Base-by-base conservation (phyloP, 2,888 invertebrate species). In the Leucophenga maculata region DNA sequence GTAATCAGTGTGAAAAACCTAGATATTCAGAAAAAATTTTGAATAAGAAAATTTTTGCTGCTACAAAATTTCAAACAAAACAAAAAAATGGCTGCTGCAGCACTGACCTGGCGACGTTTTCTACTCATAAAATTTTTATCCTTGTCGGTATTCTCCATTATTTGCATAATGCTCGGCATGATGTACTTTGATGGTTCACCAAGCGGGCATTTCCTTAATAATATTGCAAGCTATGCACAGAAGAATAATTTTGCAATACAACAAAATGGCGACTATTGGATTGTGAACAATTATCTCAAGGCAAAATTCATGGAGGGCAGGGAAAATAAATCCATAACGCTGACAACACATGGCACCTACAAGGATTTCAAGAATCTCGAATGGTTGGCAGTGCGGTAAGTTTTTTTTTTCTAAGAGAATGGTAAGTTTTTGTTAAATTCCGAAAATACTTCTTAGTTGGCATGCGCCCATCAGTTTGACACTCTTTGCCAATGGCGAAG, bases 241-340 rank as follows among this genome's bases (percentile, higher is more conserved):
- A 32, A 31, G 1, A 32, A 71, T 3, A 44, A 3, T 0, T 70
- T 78, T 62, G 59, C 68, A 32, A 22, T 77, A 13, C 69, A 73
- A 39, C 78, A 78, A 54, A 76, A 72, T 69, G 76, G 76, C 1
- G 64, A 75, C 1, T 77, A 72, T 26, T 78, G 77, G 76, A 71
- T 78, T 31, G 68, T 54, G n/a, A 66, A 75, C 46, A 52, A 73
- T 18, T 77, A 72, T 20, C 65, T 77, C 6, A 31, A 22, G 0
- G 65, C 73, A 4, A 2, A n/a, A 1, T 31, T 6, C 9, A 0
- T 8, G 0, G 8, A 18, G 0, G 1, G 68, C 4, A 32, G 9
- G 0, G 65, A 66, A 0, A 77, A 74, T 26, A 26, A 22, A 6
- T 74, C 71, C 3, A n/a, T 76, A 8, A 78, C 78, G 0, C 32